Percentiles rank a stretch among this genome's conserved stretches.
Evolutionary conservation across 2,797 vertebrate genomes (phyloP).

Genomic region (Syngnathus acus): DNA sequence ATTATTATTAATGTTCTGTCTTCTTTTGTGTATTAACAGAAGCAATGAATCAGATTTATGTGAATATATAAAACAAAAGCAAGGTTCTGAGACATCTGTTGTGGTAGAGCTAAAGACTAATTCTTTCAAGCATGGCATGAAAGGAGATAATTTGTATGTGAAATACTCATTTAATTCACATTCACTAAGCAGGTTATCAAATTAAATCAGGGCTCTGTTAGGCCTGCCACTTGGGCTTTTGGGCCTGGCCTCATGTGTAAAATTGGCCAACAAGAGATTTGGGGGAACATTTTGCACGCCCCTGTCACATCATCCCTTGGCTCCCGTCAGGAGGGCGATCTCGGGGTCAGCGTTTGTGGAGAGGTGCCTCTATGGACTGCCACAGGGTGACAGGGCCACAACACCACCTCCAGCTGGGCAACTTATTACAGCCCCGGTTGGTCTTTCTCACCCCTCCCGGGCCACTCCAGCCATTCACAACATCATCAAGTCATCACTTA

Average conservation of each 20-base stretch:
- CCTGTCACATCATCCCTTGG: constrained; percentile 88
- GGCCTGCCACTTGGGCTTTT: constrained; percentile 88
- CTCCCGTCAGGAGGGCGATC: constrained; percentile 78
- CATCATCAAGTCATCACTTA: constrained; percentile 98
- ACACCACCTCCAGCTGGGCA: constrained; percentile 98
- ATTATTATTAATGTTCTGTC: background rate
- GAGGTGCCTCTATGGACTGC: constrained; percentile 88
- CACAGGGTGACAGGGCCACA: constrained; percentile 85
- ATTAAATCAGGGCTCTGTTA: constrained; percentile 89
- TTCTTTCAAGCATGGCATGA: constrained; percentile 19
- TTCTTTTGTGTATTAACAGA: background rate
- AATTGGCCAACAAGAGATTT: constrained; percentile 98
- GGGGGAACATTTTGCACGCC: constrained; percentile 84
- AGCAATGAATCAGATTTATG: background rate
- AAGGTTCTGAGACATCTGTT: constrained; percentile 3
- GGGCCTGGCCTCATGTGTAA: constrained; percentile 91
- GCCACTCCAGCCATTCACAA: constrained; percentile 94
- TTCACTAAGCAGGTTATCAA: constrained; percentile 97
- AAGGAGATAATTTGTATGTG: constrained; percentile 68
- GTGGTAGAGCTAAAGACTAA: background rate
- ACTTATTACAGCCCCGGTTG: constrained; percentile 82
- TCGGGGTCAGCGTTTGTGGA: constrained; percentile 88
- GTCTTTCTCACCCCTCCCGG: constrained; percentile 88
- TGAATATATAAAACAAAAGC: constrained; percentile 2
- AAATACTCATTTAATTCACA: constrained; percentile 98